Evolutionary conservation across 1,140 invertebrate genomes (phyloP).

Genomic region (Solen grandis): DNA sequence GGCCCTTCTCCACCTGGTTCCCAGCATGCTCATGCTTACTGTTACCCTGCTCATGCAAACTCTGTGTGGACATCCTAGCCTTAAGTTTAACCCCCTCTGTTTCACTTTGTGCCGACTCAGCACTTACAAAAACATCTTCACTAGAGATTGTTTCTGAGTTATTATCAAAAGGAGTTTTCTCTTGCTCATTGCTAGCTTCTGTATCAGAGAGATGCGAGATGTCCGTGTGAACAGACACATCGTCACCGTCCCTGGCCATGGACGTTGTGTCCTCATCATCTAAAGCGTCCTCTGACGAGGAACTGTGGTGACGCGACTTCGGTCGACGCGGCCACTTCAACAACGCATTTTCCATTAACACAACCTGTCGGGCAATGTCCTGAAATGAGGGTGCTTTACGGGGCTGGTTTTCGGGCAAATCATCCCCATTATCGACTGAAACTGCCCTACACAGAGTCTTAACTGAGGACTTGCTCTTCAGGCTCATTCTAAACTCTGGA

Average conservation of each 20-base stretch:
- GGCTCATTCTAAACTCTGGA: conserved; percentile 74
- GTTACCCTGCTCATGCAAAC: conserved; percentile 15
- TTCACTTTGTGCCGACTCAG: not conserved
- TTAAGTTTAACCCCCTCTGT: not conserved
- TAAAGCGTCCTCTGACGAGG: conserved; percentile 74
- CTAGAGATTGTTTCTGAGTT: too few species aligned
- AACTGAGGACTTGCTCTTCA: conserved; percentile 59
- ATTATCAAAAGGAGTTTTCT: too few species aligned
- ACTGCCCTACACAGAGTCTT: conserved; percentile 12
- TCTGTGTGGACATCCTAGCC: not conserved
- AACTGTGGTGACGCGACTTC: conserved; percentile 72
- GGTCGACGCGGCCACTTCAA: conserved; percentile 64
- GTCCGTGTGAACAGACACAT: conserved; percentile 55
- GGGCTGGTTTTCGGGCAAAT: not conserved
- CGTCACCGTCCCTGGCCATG: conserved; percentile 29
- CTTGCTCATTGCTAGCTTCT: not conserved
- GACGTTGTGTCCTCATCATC: conserved; percentile 44
- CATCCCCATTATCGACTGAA: not conserved
- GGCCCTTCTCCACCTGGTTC: not conserved
- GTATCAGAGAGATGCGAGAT: conserved; percentile 51
- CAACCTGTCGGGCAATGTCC: conserved; percentile 68
- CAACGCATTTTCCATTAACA: conserved; percentile 68
- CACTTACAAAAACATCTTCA: not conserved
- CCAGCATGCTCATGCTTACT: conserved; percentile 57
- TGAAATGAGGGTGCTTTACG: conserved; percentile 67